Conservation (phyloP, 2,113 vertebrate genomes). For the Caloenas nicobarica region DNA sequence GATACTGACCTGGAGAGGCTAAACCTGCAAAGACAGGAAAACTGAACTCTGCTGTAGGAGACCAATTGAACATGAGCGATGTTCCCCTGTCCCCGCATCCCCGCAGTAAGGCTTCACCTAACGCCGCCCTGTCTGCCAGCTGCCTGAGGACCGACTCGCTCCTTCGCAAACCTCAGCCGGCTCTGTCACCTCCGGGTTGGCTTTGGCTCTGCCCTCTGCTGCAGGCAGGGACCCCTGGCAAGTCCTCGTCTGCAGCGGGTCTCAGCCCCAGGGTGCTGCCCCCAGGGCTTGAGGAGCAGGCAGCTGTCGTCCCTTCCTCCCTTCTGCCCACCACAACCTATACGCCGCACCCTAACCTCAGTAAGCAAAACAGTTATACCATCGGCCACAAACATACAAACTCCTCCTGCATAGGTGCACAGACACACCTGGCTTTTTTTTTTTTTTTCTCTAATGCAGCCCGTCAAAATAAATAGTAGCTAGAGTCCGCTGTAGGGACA, state of each 20-base stretch:
- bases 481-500: not conserved
- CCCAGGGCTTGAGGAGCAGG: not conserved
- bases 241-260: not conserved
- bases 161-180: not conserved
- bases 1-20: not conserved
- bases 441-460: not conserved
- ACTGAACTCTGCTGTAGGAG: not conserved
- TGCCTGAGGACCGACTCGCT: not conserved
- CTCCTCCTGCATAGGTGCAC: not conserved
- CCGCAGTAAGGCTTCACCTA: not conserved
- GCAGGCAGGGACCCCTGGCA: not conserved
- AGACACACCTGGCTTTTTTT: not conserved
- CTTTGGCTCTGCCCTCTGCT: not conserved
- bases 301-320: not conserved
- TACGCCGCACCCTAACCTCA: not conserved
- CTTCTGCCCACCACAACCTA: not conserved
- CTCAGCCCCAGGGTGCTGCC: not conserved
- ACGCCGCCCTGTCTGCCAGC: not conserved
- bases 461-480: not conserved
- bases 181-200: not conserved
- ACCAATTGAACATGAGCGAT: not conserved
- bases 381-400: accelerated
- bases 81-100: not conserved
- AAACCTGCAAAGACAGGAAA: not conserved
- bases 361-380: not conserved